These are phyloP conservation scores for Cololabis saira DNA, from an alignment of 2,113 vertebrate genomes.

Conservation along the genomic window DNA sequence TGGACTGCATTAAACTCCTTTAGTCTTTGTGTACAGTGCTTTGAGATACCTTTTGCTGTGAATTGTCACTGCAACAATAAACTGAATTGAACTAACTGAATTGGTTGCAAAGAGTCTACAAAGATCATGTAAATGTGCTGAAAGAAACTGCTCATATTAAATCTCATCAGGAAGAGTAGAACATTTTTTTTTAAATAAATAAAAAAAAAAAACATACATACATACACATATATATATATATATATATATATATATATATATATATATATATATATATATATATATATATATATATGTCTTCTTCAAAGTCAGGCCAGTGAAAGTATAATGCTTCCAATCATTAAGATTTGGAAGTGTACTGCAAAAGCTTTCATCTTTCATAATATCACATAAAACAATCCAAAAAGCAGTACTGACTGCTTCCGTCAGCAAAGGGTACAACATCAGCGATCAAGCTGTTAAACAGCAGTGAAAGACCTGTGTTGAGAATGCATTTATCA, in stretches of 20 bases:
- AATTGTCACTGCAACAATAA: too few species aligned
- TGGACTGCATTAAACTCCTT: too few species aligned
- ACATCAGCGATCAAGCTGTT: slow-evolving; percentile 16
- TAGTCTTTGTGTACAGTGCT: too few species aligned
- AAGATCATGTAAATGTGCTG: neutral
- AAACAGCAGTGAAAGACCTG: slow-evolving; percentile 62
- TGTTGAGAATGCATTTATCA: slow-evolving; percentile 82
- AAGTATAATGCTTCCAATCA: neutral
- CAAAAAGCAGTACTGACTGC: slow-evolving; percentile 7
- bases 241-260: too few species aligned
- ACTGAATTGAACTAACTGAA: too few species aligned
- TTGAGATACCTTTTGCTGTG: too few species aligned
- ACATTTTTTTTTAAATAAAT: too few species aligned
- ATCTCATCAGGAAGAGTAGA: neutral
- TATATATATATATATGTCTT: neutral
- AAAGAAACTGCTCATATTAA: neutral
- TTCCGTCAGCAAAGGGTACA: slow-evolving; percentile 14
- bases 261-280: too few species aligned
- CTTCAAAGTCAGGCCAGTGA: neutral
- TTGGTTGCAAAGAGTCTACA: too few species aligned
- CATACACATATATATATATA: too few species aligned
- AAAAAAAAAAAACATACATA: neutral
- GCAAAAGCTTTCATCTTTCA: neutral
- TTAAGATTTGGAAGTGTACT: neutral
- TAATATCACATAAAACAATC: slow-evolving; percentile 14